Evolutionary conservation across 2,888 invertebrate genomes (phyloP).

Genomic region (Meandrusa payeni): DNA sequence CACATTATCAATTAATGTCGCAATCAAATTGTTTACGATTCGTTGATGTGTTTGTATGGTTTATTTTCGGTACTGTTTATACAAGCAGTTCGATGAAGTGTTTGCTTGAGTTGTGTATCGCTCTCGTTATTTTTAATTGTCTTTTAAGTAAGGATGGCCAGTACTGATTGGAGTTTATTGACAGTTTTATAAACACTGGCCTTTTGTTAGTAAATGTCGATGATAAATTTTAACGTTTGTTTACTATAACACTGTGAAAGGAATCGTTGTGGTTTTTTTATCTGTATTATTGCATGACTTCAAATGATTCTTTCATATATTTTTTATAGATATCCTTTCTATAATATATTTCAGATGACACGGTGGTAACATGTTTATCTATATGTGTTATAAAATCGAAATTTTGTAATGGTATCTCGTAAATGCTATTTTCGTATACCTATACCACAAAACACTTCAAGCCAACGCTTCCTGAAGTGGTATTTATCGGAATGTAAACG

Average conservation of each 20-base stretch:
- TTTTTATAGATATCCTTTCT: too few relatives aligned
- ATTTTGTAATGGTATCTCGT: too few relatives aligned
- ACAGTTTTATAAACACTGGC: slow-evolving; percentile 22
- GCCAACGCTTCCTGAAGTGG: too few relatives aligned
- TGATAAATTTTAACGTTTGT: slow-evolving; percentile 10
- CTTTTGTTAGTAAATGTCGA: background rate
- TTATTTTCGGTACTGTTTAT: slow-evolving; percentile 13
- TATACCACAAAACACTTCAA: too few relatives aligned
- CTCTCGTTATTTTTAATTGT: slow-evolving; percentile 16
- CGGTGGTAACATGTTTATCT: too few relatives aligned
- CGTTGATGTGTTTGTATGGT: slow-evolving; percentile 7
- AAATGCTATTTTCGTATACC: too few relatives aligned
- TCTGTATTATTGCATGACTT: too few relatives aligned
- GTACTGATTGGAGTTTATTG: slow-evolving; percentile 20
- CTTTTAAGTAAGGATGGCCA: slow-evolving; percentile 2
- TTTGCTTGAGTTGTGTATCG: background rate
- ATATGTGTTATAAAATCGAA: too few relatives aligned
- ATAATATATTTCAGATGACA: too few relatives aligned
- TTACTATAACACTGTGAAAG: slow-evolving; percentile 8
- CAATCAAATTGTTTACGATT: slow-evolving; percentile 8
- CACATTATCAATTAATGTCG: background rate
- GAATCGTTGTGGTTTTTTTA: too few relatives aligned
- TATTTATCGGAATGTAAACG: too few relatives aligned
- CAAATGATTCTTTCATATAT: too few relatives aligned
- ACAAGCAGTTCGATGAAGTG: slow-evolving; percentile 1